These are phyloP conservation scores for Ostrea edulis DNA, from an alignment of 1,140 invertebrate genomes.

Conservation along the genomic window DNA sequence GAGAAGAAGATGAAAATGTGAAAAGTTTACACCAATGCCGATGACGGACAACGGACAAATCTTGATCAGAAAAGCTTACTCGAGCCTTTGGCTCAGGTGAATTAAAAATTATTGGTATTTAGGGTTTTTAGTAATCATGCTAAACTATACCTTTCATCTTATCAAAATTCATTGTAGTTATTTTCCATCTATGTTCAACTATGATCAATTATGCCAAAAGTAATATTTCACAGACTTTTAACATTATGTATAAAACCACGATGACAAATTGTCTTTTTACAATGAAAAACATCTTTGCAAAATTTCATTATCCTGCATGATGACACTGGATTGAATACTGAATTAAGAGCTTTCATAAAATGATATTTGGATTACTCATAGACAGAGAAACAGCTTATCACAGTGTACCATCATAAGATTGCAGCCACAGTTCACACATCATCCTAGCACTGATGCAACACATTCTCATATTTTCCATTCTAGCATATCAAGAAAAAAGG, in stretches of 20 bases:
- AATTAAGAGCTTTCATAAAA: conserved; percentile 23
- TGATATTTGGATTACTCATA: conserved; percentile 32
- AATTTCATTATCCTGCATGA: neutral
- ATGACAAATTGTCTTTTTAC: neutral
- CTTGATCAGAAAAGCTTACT: no score
- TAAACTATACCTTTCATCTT: no score
- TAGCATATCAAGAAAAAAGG: neutral
- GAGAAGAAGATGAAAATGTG: no score
- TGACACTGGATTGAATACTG: neutral
- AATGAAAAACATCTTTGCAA: neutral
- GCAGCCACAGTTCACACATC: neutral
- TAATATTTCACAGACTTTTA: neutral
- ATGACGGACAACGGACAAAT: no score
- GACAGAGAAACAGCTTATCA: conserved; percentile 8
- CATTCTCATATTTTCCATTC: neutral
- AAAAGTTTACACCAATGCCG: no score
- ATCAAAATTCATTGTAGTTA: no score
- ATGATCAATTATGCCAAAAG: neutral
- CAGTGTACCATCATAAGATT: conserved; percentile 15
- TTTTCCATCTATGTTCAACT: neutral
- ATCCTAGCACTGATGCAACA: conserved; percentile 21
- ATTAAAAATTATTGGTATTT: no score
- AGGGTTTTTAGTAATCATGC: no score
- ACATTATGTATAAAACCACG: neutral
- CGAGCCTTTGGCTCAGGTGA: no score